These are phyloP conservation scores for Zapornia atra DNA, from an alignment of 2,113 vertebrate species.

Conservation along the genomic window DNA sequence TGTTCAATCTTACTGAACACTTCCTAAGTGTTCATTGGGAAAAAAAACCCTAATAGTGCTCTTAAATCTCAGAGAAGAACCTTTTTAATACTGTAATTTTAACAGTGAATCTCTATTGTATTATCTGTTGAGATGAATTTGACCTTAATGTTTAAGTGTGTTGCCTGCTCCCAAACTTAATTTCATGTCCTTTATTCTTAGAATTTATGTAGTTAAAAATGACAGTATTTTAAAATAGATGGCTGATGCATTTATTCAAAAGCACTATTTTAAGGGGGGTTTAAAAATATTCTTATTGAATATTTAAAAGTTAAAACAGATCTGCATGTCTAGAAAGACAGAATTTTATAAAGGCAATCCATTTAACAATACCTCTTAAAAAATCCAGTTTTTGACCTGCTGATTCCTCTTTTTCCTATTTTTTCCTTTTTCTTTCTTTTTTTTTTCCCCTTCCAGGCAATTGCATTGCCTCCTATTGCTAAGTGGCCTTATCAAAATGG, in stretches of 20 bases:
- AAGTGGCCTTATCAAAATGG: conserved; percentile 99
- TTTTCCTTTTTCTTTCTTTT: neutral
- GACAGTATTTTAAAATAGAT: neutral
- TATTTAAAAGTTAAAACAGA: neutral
- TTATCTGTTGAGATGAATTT: neutral
- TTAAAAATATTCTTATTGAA: neutral
- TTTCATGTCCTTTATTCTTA: neutral
- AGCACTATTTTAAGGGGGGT: accelerated
- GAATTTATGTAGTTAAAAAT: neutral
- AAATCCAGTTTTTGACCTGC: neutral
- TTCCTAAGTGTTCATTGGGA: neutral
- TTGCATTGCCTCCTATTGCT: conserved; percentile 97
- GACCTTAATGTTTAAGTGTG: neutral
- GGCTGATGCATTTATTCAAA: neutral
- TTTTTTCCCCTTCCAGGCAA: conserved; percentile 78
- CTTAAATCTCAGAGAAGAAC: neutral
- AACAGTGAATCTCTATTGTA: neutral
- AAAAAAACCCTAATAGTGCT: neutral
- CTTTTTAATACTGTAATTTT: neutral
- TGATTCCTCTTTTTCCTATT: neutral
- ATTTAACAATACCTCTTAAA: neutral
- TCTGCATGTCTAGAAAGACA: neutral
- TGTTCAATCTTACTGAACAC: neutral
- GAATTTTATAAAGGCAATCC: neutral
- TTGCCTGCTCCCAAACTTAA: neutral